These are phyloP conservation scores for Ailurus styani DNA, from an alignment of 2,113 vertebrate species.

Conservation along the genomic window DNA sequence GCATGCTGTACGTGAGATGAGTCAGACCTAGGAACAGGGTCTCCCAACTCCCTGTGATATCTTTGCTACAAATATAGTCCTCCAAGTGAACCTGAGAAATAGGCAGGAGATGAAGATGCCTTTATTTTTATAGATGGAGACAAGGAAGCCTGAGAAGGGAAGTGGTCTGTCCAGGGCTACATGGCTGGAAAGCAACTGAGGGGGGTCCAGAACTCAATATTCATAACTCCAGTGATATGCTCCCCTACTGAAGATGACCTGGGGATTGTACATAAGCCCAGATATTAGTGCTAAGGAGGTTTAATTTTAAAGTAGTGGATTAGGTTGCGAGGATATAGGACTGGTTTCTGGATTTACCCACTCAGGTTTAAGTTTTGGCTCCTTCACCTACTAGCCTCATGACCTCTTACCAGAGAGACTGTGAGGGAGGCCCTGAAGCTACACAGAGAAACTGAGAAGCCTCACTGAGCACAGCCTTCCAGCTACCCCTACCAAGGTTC, in stretches of 20 bases:
- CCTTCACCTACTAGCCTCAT: not conserved
- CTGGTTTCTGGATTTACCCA: not conserved
- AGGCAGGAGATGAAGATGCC: not conserved
- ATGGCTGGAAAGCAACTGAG: not conserved
- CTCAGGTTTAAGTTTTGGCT: not conserved
- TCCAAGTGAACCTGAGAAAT: not conserved
- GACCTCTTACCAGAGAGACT: not conserved
- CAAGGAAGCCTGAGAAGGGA: not conserved
- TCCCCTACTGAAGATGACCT: not conserved
- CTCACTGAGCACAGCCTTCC: not conserved
- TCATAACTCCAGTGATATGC: not conserved
- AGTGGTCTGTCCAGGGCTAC: not conserved
- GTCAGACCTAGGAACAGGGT: not conserved
- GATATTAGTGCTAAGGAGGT: not conserved
- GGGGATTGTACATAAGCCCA: not conserved
- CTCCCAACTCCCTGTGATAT: not conserved
- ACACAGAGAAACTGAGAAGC: fast-evolving
- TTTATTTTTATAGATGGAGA: not conserved
- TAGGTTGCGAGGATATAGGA: not conserved
- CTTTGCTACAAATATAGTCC: not conserved
- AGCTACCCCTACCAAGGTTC: not conserved
- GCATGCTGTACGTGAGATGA: not conserved
- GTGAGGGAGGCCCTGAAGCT: not conserved
- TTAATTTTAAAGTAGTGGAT: not conserved
- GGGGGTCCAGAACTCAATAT: not conserved